These are phyloP conservation scores for Chiloscyllium punctatum DNA, from an alignment of 2,797 vertebrate species.

Conservation along the genomic window DNA sequence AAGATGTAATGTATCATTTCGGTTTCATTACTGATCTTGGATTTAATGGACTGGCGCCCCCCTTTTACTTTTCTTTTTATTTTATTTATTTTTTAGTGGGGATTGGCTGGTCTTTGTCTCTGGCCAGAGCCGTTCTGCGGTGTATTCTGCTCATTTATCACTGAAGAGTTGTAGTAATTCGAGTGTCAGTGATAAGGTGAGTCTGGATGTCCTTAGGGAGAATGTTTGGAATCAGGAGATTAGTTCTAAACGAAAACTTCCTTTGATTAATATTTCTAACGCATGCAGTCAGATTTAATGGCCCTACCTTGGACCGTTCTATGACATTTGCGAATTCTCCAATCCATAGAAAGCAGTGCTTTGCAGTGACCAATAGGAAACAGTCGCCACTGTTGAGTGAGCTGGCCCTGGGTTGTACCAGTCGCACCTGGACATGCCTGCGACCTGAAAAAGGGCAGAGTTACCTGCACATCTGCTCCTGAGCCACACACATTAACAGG, in stretches of 20 bases:
- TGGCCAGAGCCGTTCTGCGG: too few species aligned
- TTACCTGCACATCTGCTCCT: not conserved
- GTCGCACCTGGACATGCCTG: constrained; percentile 61
- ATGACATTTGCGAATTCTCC: constrained; percentile 62
- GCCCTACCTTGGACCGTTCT: constrained; percentile 64
- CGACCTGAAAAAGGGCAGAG: constrained; percentile 53
- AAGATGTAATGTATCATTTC: too few species aligned
- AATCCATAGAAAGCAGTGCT: constrained; percentile 62
- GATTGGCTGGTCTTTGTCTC: too few species aligned
- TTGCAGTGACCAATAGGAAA: constrained; percentile 61
- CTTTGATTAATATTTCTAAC: not conserved
- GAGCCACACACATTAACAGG: not conserved
- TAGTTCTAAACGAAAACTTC: not conserved
- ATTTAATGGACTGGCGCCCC: too few species aligned
- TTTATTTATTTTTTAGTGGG: too few species aligned
- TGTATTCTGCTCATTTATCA: too few species aligned
- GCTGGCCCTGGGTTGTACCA: constrained; percentile 56
- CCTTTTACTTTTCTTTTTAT: too few species aligned
- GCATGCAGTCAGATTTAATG: not conserved
- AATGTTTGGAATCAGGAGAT: too few species aligned
- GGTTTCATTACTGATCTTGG: too few species aligned
- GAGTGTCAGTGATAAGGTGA: too few species aligned
- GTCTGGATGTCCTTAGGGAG: too few species aligned
- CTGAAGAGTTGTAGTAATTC: too few species aligned
- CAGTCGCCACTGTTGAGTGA: constrained; percentile 71